phyloP scores from a whole-genome alignment of 2,113 vertebrate species.

The Alethe castanea region DNA sequence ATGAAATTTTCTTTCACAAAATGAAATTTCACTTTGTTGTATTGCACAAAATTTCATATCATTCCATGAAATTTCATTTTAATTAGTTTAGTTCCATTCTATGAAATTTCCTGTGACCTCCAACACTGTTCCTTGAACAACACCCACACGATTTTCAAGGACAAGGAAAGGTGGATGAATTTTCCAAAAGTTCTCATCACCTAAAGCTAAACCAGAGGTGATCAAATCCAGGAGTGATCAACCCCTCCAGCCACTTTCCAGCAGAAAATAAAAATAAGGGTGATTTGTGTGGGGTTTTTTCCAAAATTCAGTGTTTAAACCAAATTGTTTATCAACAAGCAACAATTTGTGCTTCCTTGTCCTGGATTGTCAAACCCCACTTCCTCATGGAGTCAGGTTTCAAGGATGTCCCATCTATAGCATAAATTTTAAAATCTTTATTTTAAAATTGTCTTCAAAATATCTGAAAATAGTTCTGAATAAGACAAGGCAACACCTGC shows the following conservation, averaged over 20 bases:
- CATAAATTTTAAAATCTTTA: slow-evolving; percentile 18
- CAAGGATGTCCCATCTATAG: neutral
- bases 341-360: neutral
- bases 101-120: neutral
- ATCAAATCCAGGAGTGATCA: neutral
- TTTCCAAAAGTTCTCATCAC: neutral
- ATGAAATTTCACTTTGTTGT: neutral
- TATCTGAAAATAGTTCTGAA: slow-evolving; percentile 42
- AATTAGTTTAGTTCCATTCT: neutral
- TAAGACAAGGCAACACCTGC: slow-evolving; percentile 37
- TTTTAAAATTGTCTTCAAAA: slow-evolving; percentile 36
- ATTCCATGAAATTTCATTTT: neutral
- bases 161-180: neutral
- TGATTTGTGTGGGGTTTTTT: neutral
- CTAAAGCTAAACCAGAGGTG: neutral
- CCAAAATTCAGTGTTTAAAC: neutral
- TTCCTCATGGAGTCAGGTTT: neutral
- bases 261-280: neutral
- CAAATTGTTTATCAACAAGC: neutral
- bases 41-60: neutral
- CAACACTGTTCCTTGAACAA: neutral
- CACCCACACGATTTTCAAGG: neutral
- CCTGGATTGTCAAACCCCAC: neutral
- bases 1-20: no score
- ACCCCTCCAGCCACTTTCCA: neutral